Evolutionary conservation across 2,113 vertebrate genomes (phyloP).

Genomic region (Mormoops blainvillei): DNA sequence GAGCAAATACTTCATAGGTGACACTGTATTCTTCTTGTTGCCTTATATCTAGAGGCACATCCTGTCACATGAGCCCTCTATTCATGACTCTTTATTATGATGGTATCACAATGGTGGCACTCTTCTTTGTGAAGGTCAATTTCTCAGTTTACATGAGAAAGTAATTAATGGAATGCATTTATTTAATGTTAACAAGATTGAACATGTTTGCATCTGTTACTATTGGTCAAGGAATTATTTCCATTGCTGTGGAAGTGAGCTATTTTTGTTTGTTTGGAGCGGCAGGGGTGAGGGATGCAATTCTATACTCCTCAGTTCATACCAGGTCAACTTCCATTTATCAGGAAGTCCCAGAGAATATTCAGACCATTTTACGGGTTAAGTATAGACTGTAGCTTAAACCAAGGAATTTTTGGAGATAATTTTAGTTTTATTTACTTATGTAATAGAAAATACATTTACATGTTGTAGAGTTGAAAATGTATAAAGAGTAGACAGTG

Average conservation of each 20-base stretch:
- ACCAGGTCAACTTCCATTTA: neutral
- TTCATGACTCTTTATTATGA: neutral
- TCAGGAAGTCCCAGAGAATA: neutral
- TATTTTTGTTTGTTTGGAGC: neutral
- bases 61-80: neutral
- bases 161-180: neutral
- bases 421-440: conserved; percentile 15
- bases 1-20: neutral
- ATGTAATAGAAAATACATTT: neutral
- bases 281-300: no score
- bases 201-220: neutral
- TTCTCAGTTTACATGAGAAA: neutral
- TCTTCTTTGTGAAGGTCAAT: neutral
- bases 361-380: neutral
- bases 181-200: neutral
- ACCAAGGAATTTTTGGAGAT: neutral
- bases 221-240: neutral
- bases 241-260: neutral
- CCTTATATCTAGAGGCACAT: neutral
- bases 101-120: neutral
- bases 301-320: neutral
- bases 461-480: neutral
- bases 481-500: neutral
- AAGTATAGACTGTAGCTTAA: neutral
- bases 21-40: no score